Percentiles rank a stretch among this genome's conserved stretches.
Conservation (phyloP, 2,113 vertebrate species). For the Vanacampus margaritifer region DNA sequence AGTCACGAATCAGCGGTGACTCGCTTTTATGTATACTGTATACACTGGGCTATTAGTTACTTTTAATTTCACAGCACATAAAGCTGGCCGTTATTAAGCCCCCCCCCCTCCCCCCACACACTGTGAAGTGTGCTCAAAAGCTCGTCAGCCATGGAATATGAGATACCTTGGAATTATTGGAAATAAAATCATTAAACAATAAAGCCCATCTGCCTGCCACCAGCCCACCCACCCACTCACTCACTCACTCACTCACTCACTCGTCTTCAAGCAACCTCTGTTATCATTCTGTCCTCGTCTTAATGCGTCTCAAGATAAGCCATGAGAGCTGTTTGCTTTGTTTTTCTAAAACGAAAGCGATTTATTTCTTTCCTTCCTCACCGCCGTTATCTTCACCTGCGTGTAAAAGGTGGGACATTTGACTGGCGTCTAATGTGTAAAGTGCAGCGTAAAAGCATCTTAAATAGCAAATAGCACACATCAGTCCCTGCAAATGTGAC, state of each 20-base stretch:
- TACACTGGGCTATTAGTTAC: slow-evolving; percentile 27
- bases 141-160: slow-evolving; percentile 45
- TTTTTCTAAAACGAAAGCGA: slow-evolving; percentile 21
- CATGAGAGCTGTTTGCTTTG: slow-evolving; percentile 9
- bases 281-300: slow-evolving; percentile 5
- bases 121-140: slow-evolving; percentile 33
- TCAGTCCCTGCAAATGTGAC: background rate
- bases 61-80: slow-evolving; percentile 75
- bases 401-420: slow-evolving; percentile 25
- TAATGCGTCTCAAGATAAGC: slow-evolving; percentile 27
- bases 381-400: slow-evolving; percentile 15
- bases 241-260: background rate
- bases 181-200: slow-evolving; percentile 56
- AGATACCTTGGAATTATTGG: slow-evolving; percentile 39
- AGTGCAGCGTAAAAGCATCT: slow-evolving; percentile 31
- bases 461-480: slow-evolving; percentile 34
- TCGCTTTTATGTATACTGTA: slow-evolving; percentile 12
- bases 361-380: background rate
- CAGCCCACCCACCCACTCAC: background rate
- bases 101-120: slow-evolving; percentile 31
- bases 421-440: slow-evolving; percentile 41
- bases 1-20: background rate
- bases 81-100: slow-evolving; percentile 62
- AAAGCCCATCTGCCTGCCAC: slow-evolving; percentile 16
- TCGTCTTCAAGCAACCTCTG: slow-evolving; percentile 13